These are phyloP conservation scores for Prolemur simus DNA, from an alignment of 2,113 vertebrate genomes.

Conservation along the genomic window DNA sequence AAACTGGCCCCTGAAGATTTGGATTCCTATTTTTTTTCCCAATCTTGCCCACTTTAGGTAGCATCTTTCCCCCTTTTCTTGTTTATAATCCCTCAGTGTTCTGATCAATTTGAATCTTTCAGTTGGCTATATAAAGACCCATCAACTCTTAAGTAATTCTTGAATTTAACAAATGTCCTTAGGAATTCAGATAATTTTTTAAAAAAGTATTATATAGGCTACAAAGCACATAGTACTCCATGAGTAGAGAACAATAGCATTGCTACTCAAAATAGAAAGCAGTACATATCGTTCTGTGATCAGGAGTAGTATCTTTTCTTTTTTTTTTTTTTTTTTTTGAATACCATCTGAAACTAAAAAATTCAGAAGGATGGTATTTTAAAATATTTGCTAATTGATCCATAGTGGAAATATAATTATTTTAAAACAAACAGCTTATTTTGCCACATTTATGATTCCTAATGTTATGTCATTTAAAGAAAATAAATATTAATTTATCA, in stretches of 20 bases:
- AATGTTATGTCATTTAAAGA: background rate
- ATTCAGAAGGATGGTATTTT: background rate
- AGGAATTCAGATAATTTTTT: background rate
- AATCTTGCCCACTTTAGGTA: background rate
- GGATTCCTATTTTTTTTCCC: constrained; percentile 8
- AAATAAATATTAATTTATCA: background rate
- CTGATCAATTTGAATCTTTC: background rate
- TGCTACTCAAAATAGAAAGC: background rate
- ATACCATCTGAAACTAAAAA: background rate
- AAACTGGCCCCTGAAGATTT: constrained; percentile 4
- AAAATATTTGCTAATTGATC: background rate
- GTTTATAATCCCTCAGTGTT: background rate
- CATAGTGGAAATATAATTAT: background rate
- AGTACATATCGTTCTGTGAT: background rate
- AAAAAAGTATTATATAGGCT: background rate
- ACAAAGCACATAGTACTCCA: background rate
- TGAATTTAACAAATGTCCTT: background rate
- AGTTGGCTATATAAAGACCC: background rate
- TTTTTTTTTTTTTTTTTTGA: background rate
- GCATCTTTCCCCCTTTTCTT: background rate
- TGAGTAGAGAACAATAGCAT: background rate
- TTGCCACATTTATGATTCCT: background rate
- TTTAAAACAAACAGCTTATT: background rate
- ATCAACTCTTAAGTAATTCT: background rate
- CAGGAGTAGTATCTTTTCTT: background rate